phyloP scores from a whole-genome alignment of 1,140 invertebrate genomes.

The Hycleus cichorii region DNA sequence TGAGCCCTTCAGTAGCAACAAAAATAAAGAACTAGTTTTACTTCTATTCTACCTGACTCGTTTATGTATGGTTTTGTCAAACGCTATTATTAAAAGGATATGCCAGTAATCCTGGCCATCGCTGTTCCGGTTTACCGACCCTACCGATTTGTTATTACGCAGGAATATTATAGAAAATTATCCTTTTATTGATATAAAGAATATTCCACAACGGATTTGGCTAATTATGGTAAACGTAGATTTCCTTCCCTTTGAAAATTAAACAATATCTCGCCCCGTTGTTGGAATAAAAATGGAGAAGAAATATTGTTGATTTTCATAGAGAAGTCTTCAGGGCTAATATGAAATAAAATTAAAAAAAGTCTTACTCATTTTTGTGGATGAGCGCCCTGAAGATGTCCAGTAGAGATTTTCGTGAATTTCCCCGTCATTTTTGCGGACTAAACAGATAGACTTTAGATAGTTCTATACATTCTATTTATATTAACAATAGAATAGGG shows the following conservation, averaged over 20 bases:
- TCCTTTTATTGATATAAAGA: no score
- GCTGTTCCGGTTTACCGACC: conserved; percentile 4
- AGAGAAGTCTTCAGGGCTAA: conserved; percentile 5
- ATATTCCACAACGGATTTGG: no score
- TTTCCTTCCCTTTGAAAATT: no score
- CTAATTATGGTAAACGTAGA: no score
- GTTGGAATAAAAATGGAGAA: no score
- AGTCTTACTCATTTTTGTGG: conserved; percentile 3
- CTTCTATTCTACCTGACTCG: conserved; percentile 11
- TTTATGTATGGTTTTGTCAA: conserved; percentile 13
- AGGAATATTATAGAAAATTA: no score
- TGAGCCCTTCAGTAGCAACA: background rate
- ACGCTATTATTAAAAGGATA: conserved; percentile 14
- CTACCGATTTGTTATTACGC: background rate
- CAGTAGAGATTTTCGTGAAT: background rate
- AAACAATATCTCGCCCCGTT: no score
- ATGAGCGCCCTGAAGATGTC: conserved; percentile 7
- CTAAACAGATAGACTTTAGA: no score
- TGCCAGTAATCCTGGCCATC: conserved; percentile 9
- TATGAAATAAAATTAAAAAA: background rate
- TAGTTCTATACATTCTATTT: no score
- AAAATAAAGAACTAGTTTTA: conserved; percentile 3
- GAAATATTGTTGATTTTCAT: background rate
- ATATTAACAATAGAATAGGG: no score
- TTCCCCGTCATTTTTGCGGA: no score